These are phyloP conservation scores for Mellivora capensis DNA, from an alignment of 2,113 vertebrate genomes.

Conservation along the genomic window DNA sequence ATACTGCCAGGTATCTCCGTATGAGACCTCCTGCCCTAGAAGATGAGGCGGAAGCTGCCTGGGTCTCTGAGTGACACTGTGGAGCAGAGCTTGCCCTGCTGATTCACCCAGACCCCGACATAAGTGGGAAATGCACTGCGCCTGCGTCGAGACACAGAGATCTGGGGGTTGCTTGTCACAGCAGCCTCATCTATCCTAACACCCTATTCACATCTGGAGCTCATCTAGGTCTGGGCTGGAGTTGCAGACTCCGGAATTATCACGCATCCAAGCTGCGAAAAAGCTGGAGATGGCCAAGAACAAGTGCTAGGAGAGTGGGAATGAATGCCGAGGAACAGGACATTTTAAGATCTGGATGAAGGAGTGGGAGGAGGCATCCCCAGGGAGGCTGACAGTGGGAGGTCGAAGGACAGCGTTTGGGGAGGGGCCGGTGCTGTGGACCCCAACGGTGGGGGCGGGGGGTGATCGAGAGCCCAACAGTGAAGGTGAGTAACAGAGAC, in stretches of 20 bases:
- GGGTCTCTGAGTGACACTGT: not conserved
- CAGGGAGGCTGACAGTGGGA: not conserved
- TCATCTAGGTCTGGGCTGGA: not conserved
- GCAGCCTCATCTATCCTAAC: not conserved
- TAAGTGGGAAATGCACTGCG: not conserved
- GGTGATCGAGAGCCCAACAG: not conserved
- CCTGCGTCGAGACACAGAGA: not conserved
- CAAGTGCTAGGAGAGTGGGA: not conserved
- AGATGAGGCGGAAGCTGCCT: no score
- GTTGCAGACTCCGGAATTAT: not conserved
- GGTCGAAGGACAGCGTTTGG: not conserved
- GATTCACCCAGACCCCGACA: rapidly evolving
- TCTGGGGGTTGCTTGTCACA: not conserved
- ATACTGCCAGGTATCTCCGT: not conserved
- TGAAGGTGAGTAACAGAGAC: not conserved
- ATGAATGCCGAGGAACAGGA: not conserved
- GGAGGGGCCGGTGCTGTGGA: rapidly evolving
- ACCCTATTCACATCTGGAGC: not conserved
- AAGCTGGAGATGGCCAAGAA: not conserved
- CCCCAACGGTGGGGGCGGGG: no score
- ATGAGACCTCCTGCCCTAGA: not conserved
- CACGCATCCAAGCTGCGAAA: not conserved
- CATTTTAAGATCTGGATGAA: not conserved
- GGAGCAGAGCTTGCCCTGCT: not conserved
- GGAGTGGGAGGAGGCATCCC: not conserved